Percentiles rank a stretch among this genome's conserved stretches.
Conservation (phyloP, 2,113 vertebrate genomes). For the Colinus virginianus region DNA sequence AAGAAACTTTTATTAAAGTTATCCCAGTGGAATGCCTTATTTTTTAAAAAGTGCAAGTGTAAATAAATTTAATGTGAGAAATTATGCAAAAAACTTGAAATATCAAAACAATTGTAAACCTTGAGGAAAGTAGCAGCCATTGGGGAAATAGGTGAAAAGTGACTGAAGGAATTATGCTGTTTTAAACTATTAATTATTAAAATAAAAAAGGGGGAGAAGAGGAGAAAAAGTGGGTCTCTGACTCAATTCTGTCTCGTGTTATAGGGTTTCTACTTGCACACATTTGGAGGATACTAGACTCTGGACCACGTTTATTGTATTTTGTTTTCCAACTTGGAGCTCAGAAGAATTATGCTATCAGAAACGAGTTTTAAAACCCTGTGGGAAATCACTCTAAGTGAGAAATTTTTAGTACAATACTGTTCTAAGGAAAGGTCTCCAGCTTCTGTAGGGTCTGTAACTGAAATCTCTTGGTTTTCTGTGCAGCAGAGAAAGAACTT, state of each 20-base stretch:
- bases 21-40: slow-evolving; percentile 46
- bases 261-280: background rate
- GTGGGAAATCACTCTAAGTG: slow-evolving; percentile 1
- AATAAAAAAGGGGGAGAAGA: background rate
- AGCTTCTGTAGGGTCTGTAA: background rate
- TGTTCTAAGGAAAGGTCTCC: background rate
- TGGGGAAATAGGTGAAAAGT: slow-evolving; percentile 65
- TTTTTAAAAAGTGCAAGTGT: slow-evolving; percentile 34
- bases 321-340: background rate
- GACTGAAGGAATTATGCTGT: slow-evolving; percentile 19
- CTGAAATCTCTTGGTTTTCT: background rate
- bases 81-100: slow-evolving; percentile 54
- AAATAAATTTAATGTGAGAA: slow-evolving; percentile 72
- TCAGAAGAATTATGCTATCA: background rate
- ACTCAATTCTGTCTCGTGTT: background rate
- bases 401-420: background rate
- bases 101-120: slow-evolving; percentile 39
- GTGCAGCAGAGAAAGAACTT: background rate
- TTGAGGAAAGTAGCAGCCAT: slow-evolving; percentile 26
- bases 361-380: slow-evolving; percentile 2
- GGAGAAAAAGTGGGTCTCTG: background rate
- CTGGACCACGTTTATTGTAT: background rate
- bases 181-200: slow-evolving; percentile 44
- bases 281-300: background rate
- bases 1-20: slow-evolving; percentile 64